These are phyloP conservation scores for Drosophila mayri DNA, from an alignment of 1,140 invertebrate species.

Conservation along the genomic window DNA sequence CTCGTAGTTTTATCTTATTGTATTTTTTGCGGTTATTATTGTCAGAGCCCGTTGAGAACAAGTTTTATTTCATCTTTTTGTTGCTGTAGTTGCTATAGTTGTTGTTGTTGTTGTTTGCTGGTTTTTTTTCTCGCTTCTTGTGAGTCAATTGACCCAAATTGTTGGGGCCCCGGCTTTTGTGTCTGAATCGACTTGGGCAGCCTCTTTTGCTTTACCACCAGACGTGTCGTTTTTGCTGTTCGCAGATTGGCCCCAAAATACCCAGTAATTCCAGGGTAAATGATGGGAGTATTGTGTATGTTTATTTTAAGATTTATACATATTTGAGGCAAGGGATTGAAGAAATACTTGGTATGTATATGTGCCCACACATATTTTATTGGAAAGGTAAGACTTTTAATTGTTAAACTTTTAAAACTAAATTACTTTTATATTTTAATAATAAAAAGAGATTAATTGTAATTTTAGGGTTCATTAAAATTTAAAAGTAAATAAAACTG, in stretches of 20 bases:
- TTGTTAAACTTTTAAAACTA: no score
- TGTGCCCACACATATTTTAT: not conserved
- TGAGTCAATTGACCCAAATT: slow-evolving; percentile 64
- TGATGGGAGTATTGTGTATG: not conserved
- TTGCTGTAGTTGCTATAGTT: slow-evolving; percentile 11
- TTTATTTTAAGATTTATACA: no score
- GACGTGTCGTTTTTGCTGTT: slow-evolving; percentile 59
- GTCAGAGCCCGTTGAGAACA: slow-evolving; percentile 54
- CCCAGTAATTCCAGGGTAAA: slow-evolving; percentile 6
- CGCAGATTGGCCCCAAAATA: slow-evolving; percentile 38
- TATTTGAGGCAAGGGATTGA: no score
- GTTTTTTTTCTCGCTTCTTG: slow-evolving; percentile 51
- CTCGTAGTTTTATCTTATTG: slow-evolving; percentile 12
- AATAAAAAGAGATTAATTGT: no score
- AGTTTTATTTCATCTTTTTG: slow-evolving; percentile 51
- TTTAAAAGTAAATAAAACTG: no score
- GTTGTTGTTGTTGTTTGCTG: slow-evolving; percentile 25
- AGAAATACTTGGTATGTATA: no score
- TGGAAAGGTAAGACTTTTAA: not conserved
- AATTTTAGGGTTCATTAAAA: not conserved
- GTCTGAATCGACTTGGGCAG: slow-evolving; percentile 40
- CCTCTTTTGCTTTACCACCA: slow-evolving; percentile 39
- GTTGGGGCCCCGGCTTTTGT: slow-evolving; percentile 52
- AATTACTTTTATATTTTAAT: no score
- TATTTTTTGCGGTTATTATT: slow-evolving; percentile 45